A percentile compares a stretch with the other conserved stretches of the same genome.
Evolutionary conservation across 2,113 vertebrate species (phyloP).

Genomic region (rabbit (Oryctolagus cuniculus)): mOryCun1.1 NC_091434.1:119282501-119283000

Average conservation of each 20-base stretch:
- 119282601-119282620: not conserved
- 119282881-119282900: no score
- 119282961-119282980: no score
- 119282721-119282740: not conserved
- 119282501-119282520: not conserved
- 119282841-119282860: no score
- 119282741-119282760: not conserved
- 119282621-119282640: not conserved
- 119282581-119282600: not conserved
- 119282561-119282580: not conserved
- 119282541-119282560: not conserved
- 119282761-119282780: no score
- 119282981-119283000: no score
- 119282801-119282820: no score
- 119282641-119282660: not conserved
- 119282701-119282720: not conserved
- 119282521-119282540: not conserved
- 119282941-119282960: no score
- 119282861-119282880: no score
- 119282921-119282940: no score
- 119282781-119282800: no score
- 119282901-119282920: no score
- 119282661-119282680: not conserved
- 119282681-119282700: not conserved
- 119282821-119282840: no score